Percentiles rank a stretch among this genome's conserved stretches.
These are phyloP conservation scores for Alauda arvensis DNA, from an alignment of 2,797 vertebrate species.

Conservation along the genomic window DNA sequence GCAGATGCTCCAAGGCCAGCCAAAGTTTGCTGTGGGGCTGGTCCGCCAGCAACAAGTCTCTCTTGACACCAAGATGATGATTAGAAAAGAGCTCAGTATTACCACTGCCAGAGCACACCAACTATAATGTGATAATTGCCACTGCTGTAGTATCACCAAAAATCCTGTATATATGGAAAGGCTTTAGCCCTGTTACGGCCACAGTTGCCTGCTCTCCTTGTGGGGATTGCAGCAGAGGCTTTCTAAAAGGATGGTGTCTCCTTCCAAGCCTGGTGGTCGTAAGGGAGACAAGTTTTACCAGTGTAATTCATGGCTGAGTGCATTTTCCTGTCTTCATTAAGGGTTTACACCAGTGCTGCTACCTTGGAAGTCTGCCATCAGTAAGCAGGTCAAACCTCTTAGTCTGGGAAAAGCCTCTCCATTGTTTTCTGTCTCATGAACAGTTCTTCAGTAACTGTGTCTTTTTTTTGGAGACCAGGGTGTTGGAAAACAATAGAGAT, in stretches of 20 bases:
- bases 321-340: constrained; percentile 12
- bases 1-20: neutral
- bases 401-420: constrained; percentile 37
- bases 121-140: neutral
- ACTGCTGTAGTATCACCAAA: neutral
- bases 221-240: neutral
- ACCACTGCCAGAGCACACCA: neutral
- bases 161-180: neutral
- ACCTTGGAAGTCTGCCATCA: constrained; percentile 43
- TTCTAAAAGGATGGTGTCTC: neutral
- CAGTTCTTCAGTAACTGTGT: constrained; percentile 3
- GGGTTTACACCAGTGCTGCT: constrained; percentile 30
- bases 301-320: neutral
- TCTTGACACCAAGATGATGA: neutral
- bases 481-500: constrained; percentile 50
- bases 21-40: neutral
- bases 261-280: neutral
- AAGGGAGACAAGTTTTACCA: constrained; percentile 10
- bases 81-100: neutral
- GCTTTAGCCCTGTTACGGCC: neutral
- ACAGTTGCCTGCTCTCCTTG: neutral
- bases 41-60: neutral
- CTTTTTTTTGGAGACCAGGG: constrained; percentile 33
- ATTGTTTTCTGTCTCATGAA: constrained; percentile 41
- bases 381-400: constrained; percentile 55